Evolutionary conservation across 2,888 invertebrate species (phyloP).

Genomic region (Antitype chi): DNA sequence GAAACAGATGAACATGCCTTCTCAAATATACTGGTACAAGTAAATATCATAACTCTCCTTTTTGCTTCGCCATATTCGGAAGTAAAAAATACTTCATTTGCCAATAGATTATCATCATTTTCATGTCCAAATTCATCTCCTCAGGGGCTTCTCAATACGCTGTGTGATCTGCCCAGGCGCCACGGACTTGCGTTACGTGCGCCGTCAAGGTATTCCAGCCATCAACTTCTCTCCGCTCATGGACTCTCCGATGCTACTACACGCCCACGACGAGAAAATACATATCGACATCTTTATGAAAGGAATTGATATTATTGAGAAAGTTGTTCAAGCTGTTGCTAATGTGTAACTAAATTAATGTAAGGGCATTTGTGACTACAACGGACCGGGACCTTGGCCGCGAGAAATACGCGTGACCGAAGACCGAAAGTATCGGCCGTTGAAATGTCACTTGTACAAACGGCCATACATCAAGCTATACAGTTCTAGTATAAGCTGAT

Average conservation of each 20-base stretch:
- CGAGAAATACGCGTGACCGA: neutral
- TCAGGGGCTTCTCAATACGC: constrained; percentile 74
- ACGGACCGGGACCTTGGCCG: neutral
- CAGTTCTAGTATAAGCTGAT: too few relatives aligned
- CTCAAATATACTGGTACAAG: too few relatives aligned
- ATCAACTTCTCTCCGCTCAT: constrained; percentile 96
- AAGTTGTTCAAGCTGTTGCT: constrained; percentile 91
- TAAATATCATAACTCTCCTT: too few relatives aligned
- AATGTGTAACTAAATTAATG: constrained; percentile 71
- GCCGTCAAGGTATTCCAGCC: constrained; percentile 94
- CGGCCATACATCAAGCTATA: too few relatives aligned
- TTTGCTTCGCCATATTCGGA: too few relatives aligned
- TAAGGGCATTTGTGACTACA: neutral
- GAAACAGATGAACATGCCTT: too few relatives aligned
- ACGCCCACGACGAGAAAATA: constrained; percentile 95
- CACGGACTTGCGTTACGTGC: constrained; percentile 96
- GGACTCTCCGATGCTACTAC: constrained; percentile 94
- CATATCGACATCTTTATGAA: constrained; percentile 93
- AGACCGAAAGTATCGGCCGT: neutral
- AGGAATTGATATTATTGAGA: constrained; percentile 94
- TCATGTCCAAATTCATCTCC: constrained; percentile 14
- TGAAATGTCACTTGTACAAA: neutral
- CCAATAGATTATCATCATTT: neutral
- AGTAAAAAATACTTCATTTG: neutral
- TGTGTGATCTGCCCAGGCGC: constrained; percentile 95